Evolutionary conservation across 2,797 vertebrate species (phyloP).

Genomic region (Potorous gilbertii): DNA sequence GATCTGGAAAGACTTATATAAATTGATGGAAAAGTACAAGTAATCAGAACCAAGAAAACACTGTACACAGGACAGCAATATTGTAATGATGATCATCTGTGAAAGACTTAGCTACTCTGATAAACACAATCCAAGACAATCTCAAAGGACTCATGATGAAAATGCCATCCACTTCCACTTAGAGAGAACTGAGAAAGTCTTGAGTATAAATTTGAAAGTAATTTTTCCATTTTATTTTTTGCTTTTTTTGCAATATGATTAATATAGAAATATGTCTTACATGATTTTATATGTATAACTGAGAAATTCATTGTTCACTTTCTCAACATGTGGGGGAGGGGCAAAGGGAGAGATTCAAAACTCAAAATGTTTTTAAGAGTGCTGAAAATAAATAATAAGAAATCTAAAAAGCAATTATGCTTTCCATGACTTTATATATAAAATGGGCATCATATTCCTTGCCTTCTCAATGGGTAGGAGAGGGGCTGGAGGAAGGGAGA

Average conservation of each 20-base stretch:
- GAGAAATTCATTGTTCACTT: background rate
- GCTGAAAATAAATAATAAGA: background rate
- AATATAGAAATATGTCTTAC: background rate
- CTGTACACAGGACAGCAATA: background rate
- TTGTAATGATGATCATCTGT: background rate
- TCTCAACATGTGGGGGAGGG: background rate
- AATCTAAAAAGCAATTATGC: background rate
- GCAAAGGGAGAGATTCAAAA: background rate
- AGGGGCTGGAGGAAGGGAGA: background rate
- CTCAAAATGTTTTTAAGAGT: background rate
- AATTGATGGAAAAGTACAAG: background rate
- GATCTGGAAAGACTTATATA: background rate
- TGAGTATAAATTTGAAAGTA: background rate
- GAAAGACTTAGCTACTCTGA: background rate
- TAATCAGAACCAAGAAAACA: background rate
- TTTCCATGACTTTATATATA: background rate
- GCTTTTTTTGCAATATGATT: background rate
- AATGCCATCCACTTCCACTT: background rate
- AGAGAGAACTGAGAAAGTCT: background rate
- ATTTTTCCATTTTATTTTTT: background rate
- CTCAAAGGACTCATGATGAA: background rate
- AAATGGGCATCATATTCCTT: background rate
- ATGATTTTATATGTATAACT: background rate
- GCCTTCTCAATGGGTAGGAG: background rate
- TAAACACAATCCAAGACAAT: background rate